A percentile compares a stretch with the other conserved stretches of the same genome.
Conservation (phyloP, 2,113 vertebrate species). For the Ciconia boyciana region DNA sequence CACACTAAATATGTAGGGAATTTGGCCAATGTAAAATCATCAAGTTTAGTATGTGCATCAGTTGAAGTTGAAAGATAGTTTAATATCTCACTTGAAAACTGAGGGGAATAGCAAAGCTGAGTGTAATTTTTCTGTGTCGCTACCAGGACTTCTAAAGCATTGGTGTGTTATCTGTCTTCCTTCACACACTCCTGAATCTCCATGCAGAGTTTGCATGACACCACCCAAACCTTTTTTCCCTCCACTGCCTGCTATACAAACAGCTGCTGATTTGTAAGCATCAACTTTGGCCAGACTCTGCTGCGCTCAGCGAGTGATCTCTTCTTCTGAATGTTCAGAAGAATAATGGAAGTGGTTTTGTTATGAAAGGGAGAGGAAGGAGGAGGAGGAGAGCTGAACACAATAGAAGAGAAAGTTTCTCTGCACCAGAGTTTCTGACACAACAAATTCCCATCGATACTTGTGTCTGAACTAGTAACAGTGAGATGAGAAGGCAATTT, state of each 20-base stretch:
- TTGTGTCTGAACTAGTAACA: constrained; percentile 21
- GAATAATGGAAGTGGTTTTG: not conserved
- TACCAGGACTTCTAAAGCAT: not conserved
- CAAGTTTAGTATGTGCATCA: not conserved
- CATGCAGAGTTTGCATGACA: not conserved
- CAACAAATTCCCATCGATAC: not conserved
- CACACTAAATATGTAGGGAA: not conserved
- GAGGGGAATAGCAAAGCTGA: not conserved
- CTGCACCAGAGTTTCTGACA: not conserved
- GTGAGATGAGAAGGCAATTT: not conserved
- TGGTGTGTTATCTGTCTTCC: not conserved
- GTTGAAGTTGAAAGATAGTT: not conserved
- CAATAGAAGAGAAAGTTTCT: not conserved
- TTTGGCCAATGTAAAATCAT: not conserved
- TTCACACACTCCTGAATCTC: not conserved
- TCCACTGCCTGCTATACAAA: not conserved
- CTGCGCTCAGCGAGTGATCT: not conserved
- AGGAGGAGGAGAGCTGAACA: not conserved
- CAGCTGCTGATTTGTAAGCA: not conserved
- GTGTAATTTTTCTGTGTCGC: not conserved
- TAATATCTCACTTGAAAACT: not conserved
- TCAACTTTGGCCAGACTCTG: not conserved
- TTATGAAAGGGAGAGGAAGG: not conserved
- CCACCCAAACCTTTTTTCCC: not conserved
- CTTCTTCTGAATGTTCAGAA: not conserved